Conservation (phyloP, 2,888 invertebrate genomes). For the Tuberolachnus salignus region DNA sequence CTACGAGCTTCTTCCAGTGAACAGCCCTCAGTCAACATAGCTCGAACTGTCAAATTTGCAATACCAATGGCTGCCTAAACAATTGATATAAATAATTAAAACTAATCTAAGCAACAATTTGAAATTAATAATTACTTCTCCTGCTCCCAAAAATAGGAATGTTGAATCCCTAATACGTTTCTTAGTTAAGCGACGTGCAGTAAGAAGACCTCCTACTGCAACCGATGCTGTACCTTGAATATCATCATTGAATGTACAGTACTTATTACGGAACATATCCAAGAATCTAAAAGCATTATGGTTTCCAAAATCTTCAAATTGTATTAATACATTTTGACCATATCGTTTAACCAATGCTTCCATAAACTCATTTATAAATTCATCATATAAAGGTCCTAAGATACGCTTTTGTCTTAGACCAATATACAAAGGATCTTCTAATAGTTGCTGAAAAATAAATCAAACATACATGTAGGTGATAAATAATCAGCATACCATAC, state of each 20-base stretch:
- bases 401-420: conserved; percentile 86
- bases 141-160: conserved; percentile 89
- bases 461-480: background rate
- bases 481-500: background rate
- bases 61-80: conserved; percentile 71
- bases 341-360: conserved; percentile 85
- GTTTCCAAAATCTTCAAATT: conserved; percentile 98
- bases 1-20: conserved; percentile 75
- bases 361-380: conserved; percentile 97
- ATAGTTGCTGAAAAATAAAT: conserved; percentile 69
- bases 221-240: conserved; percentile 98
- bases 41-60: conserved; percentile 85
- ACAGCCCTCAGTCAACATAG: conserved; percentile 78
- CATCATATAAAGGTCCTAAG: conserved; percentile 86
- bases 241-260: conserved; percentile 99
- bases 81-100: background rate
- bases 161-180: conserved; percentile 84
- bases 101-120: conserved; percentile 46
- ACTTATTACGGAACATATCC: conserved; percentile 85
- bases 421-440: conserved; percentile 93
- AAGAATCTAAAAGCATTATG: conserved; percentile 94
- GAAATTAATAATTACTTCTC: conserved; percentile 66
- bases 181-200: conserved; percentile 77
- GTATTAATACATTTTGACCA: conserved; percentile 83
- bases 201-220: conserved; percentile 89